These are phyloP conservation scores for Whitmania pigra DNA, from an alignment of 1,140 invertebrate species.

Conservation along the genomic window DNA sequence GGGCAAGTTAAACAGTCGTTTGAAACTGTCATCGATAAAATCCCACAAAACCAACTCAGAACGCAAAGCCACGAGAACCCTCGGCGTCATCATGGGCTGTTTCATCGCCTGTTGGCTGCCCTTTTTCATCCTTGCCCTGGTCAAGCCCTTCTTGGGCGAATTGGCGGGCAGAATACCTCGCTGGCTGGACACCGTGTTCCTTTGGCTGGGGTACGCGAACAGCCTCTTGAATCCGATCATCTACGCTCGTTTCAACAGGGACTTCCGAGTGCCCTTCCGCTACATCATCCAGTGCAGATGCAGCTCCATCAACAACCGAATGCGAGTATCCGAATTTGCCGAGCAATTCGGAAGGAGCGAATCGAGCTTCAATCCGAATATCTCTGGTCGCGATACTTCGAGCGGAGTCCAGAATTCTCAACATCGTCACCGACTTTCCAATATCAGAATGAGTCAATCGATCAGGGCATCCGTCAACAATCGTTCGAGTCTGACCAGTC, in stretches of 20 bases:
- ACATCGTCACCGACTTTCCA: background rate
- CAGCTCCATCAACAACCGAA: constrained; percentile 26
- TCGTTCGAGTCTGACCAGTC: no score
- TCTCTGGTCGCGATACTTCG: background rate
- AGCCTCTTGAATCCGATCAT: constrained; percentile 92
- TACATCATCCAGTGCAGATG: constrained; percentile 28
- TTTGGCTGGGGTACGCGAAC: constrained; percentile 85
- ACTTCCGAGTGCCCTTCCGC: constrained; percentile 75
- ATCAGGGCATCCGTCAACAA: no score
- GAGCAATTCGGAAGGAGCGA: constrained; percentile 14
- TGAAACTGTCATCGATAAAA: background rate
- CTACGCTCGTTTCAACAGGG: constrained; percentile 94
- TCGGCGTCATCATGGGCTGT: constrained; percentile 49
- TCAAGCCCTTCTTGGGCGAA: constrained; percentile 46
- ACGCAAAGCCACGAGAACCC: constrained; percentile 15
- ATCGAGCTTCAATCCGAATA: background rate
- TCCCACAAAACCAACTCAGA: background rate
- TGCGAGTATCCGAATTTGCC: constrained; percentile 9
- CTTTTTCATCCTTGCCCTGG: constrained; percentile 49
- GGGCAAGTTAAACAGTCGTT: constrained; percentile 6
- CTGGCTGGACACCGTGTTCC: constrained; percentile 25
- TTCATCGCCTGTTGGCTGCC: constrained; percentile 51
- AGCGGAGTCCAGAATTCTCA: background rate
- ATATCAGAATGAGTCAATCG: background rate
- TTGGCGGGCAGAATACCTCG: constrained; percentile 33